Evolutionary conservation across 2,113 vertebrate genomes (phyloP).

Genomic region (Pangasianodon gigas): DNA sequence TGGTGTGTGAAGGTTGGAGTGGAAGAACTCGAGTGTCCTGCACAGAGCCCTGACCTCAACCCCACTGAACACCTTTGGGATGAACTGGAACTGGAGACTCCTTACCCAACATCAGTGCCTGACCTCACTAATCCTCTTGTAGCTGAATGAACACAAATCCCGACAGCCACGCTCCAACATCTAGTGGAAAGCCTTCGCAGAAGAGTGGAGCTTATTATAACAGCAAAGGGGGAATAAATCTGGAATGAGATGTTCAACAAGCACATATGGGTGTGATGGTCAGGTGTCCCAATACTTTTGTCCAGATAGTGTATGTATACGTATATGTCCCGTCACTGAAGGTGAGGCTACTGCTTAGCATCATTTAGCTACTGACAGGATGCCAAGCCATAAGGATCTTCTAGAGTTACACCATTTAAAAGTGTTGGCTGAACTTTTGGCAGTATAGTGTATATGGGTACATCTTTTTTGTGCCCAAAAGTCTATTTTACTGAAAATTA

Average conservation of each 20-base stretch:
- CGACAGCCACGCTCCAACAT: not conserved
- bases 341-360: too few species aligned
- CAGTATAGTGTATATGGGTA: not conserved
- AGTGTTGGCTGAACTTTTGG: too few species aligned
- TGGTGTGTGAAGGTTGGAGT: not conserved
- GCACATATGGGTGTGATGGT: not conserved
- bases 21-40: not conserved
- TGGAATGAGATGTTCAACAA: not conserved
- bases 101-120: too few species aligned
- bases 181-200: not conserved
- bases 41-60: not conserved
- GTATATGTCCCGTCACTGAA: too few species aligned
- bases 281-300: too few species aligned
- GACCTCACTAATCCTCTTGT: not conserved
- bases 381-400: too few species aligned
- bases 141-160: not conserved
- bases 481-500: not conserved
- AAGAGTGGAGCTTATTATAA: not conserved
- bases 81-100: too few species aligned
- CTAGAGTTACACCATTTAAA: too few species aligned
- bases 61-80: too few species aligned
- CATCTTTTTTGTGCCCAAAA: not conserved
- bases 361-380: too few species aligned
- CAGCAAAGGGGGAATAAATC: not conserved
- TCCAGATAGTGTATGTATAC: too few species aligned